These are phyloP conservation scores for Nerophis lumbriciformis DNA, from an alignment of 2,113 vertebrate genomes.

Conservation along the genomic window DNA sequence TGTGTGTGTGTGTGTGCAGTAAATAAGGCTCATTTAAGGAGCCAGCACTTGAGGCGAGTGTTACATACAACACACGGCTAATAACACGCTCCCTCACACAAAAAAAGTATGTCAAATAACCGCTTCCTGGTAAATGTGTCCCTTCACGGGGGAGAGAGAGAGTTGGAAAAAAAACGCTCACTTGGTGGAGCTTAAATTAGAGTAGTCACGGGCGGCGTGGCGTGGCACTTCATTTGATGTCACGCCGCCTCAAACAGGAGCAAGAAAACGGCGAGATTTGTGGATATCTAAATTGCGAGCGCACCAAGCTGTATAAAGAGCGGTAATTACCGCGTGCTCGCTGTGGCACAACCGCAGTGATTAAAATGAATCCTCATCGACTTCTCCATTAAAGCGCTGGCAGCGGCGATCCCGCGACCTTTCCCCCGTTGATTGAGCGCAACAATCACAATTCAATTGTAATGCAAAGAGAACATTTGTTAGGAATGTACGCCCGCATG, in stretches of 20 bases:
- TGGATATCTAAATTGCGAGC: constrained; percentile 89
- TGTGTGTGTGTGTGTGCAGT: neutral
- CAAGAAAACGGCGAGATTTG: constrained; percentile 87
- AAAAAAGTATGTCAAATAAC: constrained; percentile 37
- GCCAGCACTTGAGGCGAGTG: neutral
- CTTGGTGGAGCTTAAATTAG: constrained; percentile 50
- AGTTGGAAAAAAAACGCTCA: constrained; percentile 36
- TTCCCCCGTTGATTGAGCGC: constrained; percentile 99
- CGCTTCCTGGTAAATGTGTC: constrained; percentile 50
- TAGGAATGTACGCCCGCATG: constrained; percentile 96
- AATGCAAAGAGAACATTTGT: constrained; percentile 99
- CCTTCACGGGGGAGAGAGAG: constrained; percentile 15
- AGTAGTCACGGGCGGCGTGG: constrained; percentile 48
- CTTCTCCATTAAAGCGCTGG: constrained; percentile 99
- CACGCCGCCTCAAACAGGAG: constrained; percentile 47
- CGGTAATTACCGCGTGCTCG: constrained; percentile 95
- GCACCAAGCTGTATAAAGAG: constrained; percentile 95
- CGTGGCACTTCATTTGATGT: constrained; percentile 55
- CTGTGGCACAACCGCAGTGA: constrained; percentile 96
- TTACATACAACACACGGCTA: neutral
- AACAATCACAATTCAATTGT: constrained; percentile 99
- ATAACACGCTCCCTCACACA: constrained; percentile 10
- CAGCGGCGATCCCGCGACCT: constrained; percentile 98
- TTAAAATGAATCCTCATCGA: constrained; percentile 99
- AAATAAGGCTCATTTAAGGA: constrained; percentile 3